Evolutionary conservation across 2,797 vertebrate genomes (phyloP).

Genomic region (Rachycentron canadum): DNA sequence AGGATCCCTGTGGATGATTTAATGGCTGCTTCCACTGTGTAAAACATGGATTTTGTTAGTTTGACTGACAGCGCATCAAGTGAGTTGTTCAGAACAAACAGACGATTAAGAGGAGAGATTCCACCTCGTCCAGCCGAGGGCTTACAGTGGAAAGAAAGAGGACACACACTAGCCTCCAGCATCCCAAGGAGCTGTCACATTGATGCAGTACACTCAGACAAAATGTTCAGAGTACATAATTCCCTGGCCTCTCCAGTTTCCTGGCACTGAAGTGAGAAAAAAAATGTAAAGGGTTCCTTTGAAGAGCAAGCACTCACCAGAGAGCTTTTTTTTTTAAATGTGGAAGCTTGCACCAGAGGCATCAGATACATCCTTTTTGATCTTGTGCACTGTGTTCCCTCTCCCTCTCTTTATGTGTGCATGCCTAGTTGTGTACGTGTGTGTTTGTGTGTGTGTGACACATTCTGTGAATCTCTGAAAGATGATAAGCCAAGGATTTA

Average conservation of each 20-base stretch:
- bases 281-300: constrained; percentile 32
- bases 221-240: constrained; percentile 67
- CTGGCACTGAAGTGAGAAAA: constrained; percentile 39
- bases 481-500: constrained; percentile 73
- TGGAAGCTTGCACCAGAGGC: constrained; percentile 55
- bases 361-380: constrained; percentile 55
- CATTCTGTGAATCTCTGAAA: constrained; percentile 43
- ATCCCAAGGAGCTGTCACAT: constrained; percentile 71
- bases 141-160: constrained; percentile 58
- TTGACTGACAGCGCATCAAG: constrained; percentile 32
- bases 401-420: constrained; percentile 1
- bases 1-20: constrained; percentile 1
- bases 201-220: constrained; percentile 67
- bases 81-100: constrained; percentile 30
- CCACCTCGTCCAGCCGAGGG: not conserved
- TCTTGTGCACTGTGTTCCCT: constrained; percentile 33
- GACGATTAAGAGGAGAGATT: constrained; percentile 39
- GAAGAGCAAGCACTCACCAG: constrained; percentile 39
- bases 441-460: not conserved
- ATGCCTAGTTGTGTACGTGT: constrained; percentile 11
- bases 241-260: constrained; percentile 50
- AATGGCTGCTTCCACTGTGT: not conserved
- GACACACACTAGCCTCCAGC: constrained; percentile 63
- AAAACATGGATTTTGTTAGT: constrained; percentile 32
- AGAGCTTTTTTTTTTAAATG: constrained; percentile 29